phyloP scores from a whole-genome alignment of 2,113 vertebrate genomes.

The Calcarius ornatus region DNA sequence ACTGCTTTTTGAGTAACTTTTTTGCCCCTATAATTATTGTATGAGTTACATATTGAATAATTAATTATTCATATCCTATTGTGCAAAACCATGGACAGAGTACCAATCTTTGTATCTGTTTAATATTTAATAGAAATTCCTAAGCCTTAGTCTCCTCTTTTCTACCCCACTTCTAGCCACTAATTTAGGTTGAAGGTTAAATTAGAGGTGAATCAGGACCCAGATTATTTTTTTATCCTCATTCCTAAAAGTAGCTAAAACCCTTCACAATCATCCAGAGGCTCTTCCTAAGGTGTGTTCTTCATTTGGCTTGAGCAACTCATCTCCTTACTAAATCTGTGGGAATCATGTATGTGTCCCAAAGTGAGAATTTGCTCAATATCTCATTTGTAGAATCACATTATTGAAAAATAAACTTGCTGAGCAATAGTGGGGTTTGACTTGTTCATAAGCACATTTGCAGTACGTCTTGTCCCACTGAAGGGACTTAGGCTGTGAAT shows the following conservation, averaged over 20 bases:
- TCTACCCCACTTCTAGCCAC: not conserved
- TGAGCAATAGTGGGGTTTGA: not conserved
- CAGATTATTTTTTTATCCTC: not conserved
- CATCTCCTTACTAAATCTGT: not conserved
- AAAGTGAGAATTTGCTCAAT: not conserved
- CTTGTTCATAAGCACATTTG: not conserved
- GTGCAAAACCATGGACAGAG: not conserved
- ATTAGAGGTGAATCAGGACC: not conserved
- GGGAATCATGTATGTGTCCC: not conserved
- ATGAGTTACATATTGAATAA: not conserved
- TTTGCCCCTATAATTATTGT: not conserved
- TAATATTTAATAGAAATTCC: not conserved
- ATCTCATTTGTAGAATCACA: not conserved
- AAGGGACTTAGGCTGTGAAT: not conserved
- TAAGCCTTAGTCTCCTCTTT: not conserved
- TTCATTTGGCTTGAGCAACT: not conserved
- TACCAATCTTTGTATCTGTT: not conserved
- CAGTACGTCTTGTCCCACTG: not conserved
- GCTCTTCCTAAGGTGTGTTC: not conserved
- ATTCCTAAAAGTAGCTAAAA: not conserved
- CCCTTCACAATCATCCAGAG: not conserved
- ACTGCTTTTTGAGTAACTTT: not conserved
- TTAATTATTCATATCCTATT: slow-evolving; percentile 9
- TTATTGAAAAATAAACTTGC: not conserved
- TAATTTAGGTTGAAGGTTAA: not conserved